Base-by-base conservation (phyloP, 2,888 invertebrate species). In the Sinopyrophorus schimmeli region DNA sequence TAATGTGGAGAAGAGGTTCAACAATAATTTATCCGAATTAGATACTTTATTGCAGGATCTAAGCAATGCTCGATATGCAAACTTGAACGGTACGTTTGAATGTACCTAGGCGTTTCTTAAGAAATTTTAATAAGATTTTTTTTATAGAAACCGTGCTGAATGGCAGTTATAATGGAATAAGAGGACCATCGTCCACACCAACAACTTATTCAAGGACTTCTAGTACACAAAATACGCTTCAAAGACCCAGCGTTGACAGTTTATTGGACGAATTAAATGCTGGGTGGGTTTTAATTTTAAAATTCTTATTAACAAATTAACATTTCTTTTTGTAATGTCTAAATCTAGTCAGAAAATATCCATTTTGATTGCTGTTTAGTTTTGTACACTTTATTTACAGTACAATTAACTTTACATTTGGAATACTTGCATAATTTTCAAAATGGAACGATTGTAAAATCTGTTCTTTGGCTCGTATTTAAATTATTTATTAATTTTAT, bases 11-110 rank as follows among this genome's bases (percentile, higher is more conserved):
- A 77, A 77, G 60, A 72, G 77, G 3, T 76, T 78, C 0, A 72
- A 79, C 43, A 89, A 86, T 60, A 91, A 93, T 73, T 79, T 94
- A 31, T 89, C 91, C 0, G 96, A 96, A 73, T 74, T 97, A 69
- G 96, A 97, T 73, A 90, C 88, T 10, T 78, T 97, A 38, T 78
- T 97, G 44, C 89, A 93, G 68, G 96, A 96, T 72, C 79, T 97
- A 61, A 94, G 93, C 76, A 88, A 86, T 69, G 87, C 88, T 1
- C 53, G 50, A 35, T 61, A 62, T 24, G 34, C 59, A 20, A 58
- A 60, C 32, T 34, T 34, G 2, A 17, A 18, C 4, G 43, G 43
- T 39, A 47, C 17, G 28, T 18, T 32, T n/a, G n/a, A n/a, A n/a
- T n/a, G n/a, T n/a, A n/a, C n/a, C n/a, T n/a, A n/a, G n/a, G n/a